These are phyloP conservation scores for Petaurus breviceps DNA, from an alignment of 2,113 vertebrate genomes.

Conservation along the genomic window DNA sequence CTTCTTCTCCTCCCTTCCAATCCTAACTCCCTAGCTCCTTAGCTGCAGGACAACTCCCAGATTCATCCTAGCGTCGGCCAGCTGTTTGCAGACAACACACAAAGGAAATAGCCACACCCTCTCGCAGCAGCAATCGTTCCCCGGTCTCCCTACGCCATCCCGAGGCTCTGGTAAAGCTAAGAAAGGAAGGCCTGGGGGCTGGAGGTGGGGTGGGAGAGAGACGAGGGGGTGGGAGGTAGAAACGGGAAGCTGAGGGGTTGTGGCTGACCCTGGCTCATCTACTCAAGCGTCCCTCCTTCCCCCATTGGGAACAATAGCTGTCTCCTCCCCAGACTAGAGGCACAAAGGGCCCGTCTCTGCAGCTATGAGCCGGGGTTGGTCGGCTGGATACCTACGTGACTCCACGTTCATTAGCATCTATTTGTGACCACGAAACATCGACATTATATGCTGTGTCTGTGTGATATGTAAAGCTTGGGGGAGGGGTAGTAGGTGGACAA, in stretches of 20 bases:
- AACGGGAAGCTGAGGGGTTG: conserved; percentile 5
- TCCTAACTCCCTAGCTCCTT: not conserved
- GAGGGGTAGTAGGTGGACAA: not conserved
- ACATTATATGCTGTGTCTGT: not conserved
- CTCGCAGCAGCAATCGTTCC: not conserved
- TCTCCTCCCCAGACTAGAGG: not conserved
- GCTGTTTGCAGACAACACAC: conserved; percentile 28
- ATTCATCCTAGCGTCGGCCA: not conserved
- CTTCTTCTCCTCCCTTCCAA: not conserved
- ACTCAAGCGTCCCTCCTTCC: not conserved
- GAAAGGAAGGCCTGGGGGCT: not conserved
- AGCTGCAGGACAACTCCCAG: not conserved
- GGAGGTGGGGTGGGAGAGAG: not conserved
- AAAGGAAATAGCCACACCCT: conserved; percentile 45
- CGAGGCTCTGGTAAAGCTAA: not conserved
- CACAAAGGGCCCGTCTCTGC: conserved; percentile 65
- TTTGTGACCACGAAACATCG: not conserved
- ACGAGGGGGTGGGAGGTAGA: not conserved
- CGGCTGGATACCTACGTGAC: not conserved
- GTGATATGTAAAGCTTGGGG: not conserved
- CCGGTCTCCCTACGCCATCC: not conserved
- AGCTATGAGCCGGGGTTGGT: rapidly evolving
- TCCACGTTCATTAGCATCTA: not conserved
- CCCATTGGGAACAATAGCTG: conserved; percentile 70
- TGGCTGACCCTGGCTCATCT: not conserved